Evolutionary conservation across 2,888 invertebrate species (phyloP), one percentile per base, ranked within the genome.

Genomic region (Drepana falcataria): DNA sequence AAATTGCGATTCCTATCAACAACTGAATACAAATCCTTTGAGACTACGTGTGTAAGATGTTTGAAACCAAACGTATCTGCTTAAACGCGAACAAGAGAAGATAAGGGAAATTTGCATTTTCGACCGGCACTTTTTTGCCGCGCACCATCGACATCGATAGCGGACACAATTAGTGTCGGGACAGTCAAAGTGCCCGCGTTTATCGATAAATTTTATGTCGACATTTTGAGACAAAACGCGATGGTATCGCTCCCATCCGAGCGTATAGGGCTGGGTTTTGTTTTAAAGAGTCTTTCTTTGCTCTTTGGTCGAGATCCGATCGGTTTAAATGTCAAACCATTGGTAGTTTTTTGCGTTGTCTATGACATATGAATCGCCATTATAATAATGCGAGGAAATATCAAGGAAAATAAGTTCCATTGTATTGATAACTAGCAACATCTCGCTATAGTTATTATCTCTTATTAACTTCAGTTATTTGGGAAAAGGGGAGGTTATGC

Each of bases 161-260:
- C 68, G 74, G 68, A 78, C 83, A 86, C 87, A 89, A 89, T 89
- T 89, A 89, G 87, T 83, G 88, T 86, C 86, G 79, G 69, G 60
- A 66, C 71, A 79, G 83, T 82, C 82, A 79, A 78, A 80, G 76
- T 64, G 60, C 69, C 75, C 73, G 66, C 66, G 58, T 58, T 75
- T 83, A 80, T 83, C 86, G 84, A 85, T 86, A 82, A 83, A 83
- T 68, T 73, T 75, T 68, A 62, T 60, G 64, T 71, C 76, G 84
- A 85, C 85, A 85, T 78, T 72, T 68, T 75, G 65, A 81, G 85
- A 87, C 87, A 87, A 87, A 87, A 87, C 83, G 81, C 83, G 87
- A 85, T 87, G 64, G 61, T 87, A 88, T 88, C 89, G 69, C 58
- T 49, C 51, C 53, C 63, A 61, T 55, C 55, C 47, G 63, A 59